phyloP scores from a whole-genome alignment of 23 tunicate genomes.

The Trididemnum miniatum region DNA sequence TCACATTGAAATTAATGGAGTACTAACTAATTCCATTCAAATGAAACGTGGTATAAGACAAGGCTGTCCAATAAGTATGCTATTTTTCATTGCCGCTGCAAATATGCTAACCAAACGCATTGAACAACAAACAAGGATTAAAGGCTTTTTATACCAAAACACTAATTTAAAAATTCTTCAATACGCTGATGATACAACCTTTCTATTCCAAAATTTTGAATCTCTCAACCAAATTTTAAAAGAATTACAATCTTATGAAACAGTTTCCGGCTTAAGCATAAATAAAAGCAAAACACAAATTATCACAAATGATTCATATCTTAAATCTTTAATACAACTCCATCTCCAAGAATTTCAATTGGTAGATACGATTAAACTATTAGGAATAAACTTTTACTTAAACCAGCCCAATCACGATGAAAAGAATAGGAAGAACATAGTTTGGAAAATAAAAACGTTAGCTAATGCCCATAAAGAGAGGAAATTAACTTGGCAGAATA shows the following conservation, averaged over 20 bases:
- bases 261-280: conserved; percentile 18
- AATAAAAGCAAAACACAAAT: conserved; percentile 35
- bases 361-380: neutral
- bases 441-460: neutral
- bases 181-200: conserved; percentile 41
- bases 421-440: neutral
- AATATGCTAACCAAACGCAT: conserved; percentile 23
- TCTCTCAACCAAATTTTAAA: neutral
- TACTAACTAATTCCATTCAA: neutral
- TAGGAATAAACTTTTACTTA: conserved; percentile 6
- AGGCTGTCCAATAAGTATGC: conserved; percentile 60
- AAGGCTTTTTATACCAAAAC: conserved; percentile 1
- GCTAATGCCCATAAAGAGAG: neutral
- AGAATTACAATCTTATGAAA: neutral
- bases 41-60: conserved; percentile 41
- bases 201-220: neutral
- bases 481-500: no score
- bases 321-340: neutral
- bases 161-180: conserved; percentile 17
- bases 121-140: neutral
- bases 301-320: neutral
- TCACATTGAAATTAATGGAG: conserved; percentile 22
- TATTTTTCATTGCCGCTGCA: conserved; percentile 1
- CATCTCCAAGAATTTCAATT: neutral
- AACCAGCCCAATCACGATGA: no score